Evolutionary conservation across 2,888 invertebrate species (phyloP), one percentile per base, ranked within the genome.

Genomic region (Tachina lurida): DNA sequence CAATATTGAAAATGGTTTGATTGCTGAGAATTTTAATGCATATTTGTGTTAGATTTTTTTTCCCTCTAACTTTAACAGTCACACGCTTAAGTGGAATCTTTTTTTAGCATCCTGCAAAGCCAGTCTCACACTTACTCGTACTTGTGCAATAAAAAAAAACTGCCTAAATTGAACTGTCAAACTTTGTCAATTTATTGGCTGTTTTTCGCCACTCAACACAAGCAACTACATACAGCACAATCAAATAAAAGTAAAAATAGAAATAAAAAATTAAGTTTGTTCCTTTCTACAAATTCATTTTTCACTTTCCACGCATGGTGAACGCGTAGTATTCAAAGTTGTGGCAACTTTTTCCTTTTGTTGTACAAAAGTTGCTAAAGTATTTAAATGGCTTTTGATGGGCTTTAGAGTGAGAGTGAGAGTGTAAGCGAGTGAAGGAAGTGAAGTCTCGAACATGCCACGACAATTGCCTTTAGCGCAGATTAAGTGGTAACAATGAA

Each of bases 101-200:
- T 49, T 65, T 12, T 43, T 43, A 43, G 15, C 7, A 10, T 9
- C 17, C 19, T 58, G 31, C 2, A 58, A 31, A 43, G 13, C 19
- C 62, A 56, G 45, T 45, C 15, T 60, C 43, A 54, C 5, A 43
- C 39, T 5, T 15, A 39, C 13, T 15, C 10, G 7, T 31, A 52
- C 49, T 43, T 68, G 12, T 8, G 76, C 67, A 70, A 54, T 70
- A 79, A 81, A 73, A 79, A 81, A 73, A 63, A 81, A 43, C 60
- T 77, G 85, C 86, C 84, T 84, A 87, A 87, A 87, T 87, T 87
- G 87, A 87, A 87, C 82, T 87, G 87, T 87, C 87, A 84, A 86
- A 87, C 84, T 87, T 87, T 87, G 84, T 84, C 84, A 86, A 87
- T 87, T 87, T 87, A 87, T 87, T 87, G 87, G 80, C 22, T 80